Evolutionary conservation across 2,113 vertebrate species (phyloP).

Genomic region (Raja brachyura): DNA sequence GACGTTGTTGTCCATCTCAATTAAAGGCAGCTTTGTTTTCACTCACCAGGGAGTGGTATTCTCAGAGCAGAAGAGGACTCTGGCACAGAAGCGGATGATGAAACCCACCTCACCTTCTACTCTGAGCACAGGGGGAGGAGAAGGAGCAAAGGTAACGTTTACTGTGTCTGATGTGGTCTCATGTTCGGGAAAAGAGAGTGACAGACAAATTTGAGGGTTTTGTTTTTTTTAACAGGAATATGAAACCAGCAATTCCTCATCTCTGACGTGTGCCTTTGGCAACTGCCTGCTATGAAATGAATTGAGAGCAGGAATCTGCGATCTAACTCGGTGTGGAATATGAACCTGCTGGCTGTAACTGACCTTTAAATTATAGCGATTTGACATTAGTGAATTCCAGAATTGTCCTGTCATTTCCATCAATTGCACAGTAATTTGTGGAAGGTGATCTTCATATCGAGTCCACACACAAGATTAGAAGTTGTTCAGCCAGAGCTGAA

Average conservation of each 20-base stretch:
- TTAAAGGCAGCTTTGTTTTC: background rate
- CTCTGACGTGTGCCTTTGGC: background rate
- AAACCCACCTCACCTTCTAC: constrained; percentile 86
- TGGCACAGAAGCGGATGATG: constrained; percentile 82
- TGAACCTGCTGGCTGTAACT: background rate
- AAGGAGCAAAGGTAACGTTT: constrained; percentile 76
- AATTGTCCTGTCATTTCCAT: background rate
- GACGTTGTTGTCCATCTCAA: background rate
- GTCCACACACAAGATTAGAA: too few species aligned
- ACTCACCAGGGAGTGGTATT: constrained; percentile 64
- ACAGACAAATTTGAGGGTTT: background rate
- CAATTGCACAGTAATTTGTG: background rate
- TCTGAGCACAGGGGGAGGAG: constrained; percentile 81
- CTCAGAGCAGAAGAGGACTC: constrained; percentile 77
- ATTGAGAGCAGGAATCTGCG: background rate
- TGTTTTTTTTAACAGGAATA: background rate
- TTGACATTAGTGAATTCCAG: background rate
- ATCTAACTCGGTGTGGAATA: background rate
- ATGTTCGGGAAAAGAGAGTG: background rate
- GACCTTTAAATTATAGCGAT: background rate
- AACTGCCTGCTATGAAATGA: background rate
- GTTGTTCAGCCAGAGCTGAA: too few species aligned
- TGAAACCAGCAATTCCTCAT: background rate
- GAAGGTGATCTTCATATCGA: background rate
- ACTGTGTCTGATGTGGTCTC: background rate